Base-by-base conservation (phyloP, 1,140 invertebrate species). In the Drosophila novamexicana region DNA sequence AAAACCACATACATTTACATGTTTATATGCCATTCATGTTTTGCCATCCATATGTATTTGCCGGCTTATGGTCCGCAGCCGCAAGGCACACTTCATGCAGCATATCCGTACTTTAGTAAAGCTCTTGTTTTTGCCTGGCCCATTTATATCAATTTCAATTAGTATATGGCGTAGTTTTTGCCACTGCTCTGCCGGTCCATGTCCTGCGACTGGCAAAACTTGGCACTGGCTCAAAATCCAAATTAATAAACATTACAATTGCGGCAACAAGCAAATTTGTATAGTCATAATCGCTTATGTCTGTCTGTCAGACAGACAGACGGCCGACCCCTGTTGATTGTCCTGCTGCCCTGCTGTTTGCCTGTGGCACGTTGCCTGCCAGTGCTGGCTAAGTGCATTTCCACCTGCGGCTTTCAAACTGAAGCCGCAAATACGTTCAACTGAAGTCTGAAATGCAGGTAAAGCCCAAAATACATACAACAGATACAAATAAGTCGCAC, bases 191-290 rank as follows among this genome's bases (percentile, higher is more conserved):
- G 18, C 6, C 47, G 5, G 7, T 49, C 45, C 4, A 2, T 49
- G 2, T 49, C 6, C 22, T 49, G 22, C 18, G 18, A 5, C 39
- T 8, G 39, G 32, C n/a, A 36, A 66, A 37, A 44, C 42, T 72
- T 78, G 79, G 80, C 70, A 50, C 45, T 44, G 71, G 57, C 61
- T 82, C 82, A 69, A 79, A 68, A 65, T 71, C 66, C 65, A 44
- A 68, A 86, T 76, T 86, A 75, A 81, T 78, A 85, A 78, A 75
- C 64, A 81, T 81, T 67, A 69, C 74, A 75, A 75, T 67, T 86
- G 79, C 65, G 71, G 75, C 71, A 76, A 73, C 61, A 69, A 64
- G 83, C 64, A 79, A 76, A 78, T 88, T 79, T 78, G 71, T 70
- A 67, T 64, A 66, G 75, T 61, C 79, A 88, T 82, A 79, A 88